Evolutionary conservation across 2,113 vertebrate species (phyloP).

Genomic region (Pristiophorus japonicus): DNA sequence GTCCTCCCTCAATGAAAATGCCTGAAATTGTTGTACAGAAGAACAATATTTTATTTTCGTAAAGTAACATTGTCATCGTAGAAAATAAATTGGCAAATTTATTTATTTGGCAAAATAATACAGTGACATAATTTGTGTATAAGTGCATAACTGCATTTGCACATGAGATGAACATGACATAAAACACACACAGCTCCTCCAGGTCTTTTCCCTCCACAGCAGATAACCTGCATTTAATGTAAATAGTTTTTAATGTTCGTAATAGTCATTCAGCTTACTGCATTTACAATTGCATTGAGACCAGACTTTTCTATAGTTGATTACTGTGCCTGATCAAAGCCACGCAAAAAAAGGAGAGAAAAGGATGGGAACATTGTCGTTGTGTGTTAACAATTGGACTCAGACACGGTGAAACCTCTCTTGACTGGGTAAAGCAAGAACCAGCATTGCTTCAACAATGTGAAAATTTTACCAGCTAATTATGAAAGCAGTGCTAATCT

Average conservation of each 20-base stretch:
- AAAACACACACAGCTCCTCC: background rate
- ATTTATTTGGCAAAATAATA: too few species aligned
- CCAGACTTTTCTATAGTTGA: background rate
- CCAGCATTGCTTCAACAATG: background rate
- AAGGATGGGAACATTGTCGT: background rate
- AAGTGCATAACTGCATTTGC: background rate
- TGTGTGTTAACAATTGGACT: background rate
- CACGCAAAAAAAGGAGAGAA: background rate
- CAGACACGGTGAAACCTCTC: background rate
- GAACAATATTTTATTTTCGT: background rate
- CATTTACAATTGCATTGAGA: background rate
- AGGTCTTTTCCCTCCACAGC: background rate
- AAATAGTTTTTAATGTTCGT: background rate
- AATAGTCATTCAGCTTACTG: background rate
- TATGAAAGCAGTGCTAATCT: background rate
- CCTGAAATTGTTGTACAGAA: background rate
- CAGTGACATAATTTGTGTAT: background rate
- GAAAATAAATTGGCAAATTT: background rate
- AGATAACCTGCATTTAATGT: background rate
- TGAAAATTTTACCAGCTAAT: background rate
- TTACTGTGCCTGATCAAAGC: background rate
- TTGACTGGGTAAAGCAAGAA: background rate
- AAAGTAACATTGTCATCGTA: background rate
- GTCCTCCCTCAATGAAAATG: conserved; percentile 7
- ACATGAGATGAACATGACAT: background rate